These are phyloP conservation scores for Hylaeus volcanicus DNA, from an alignment of 1,140 invertebrate species.

Conservation along the genomic window DNA sequence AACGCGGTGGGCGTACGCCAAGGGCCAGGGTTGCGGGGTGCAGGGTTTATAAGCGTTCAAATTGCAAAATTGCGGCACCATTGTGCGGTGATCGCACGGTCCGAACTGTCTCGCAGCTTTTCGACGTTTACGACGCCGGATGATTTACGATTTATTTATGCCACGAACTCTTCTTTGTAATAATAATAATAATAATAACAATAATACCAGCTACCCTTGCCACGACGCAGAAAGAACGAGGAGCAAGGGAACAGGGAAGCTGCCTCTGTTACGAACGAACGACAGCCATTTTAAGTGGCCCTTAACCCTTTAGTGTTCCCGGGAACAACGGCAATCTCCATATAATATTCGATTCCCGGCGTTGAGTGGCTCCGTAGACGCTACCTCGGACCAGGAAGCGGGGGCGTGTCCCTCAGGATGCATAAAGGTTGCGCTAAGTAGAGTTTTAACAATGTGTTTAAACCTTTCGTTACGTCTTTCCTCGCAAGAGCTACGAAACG, in stretches of 20 bases:
- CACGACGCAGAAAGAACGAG: constrained; percentile 45
- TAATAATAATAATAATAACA: constrained; percentile 63
- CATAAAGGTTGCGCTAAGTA: constrained; percentile 64
- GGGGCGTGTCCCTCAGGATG: constrained; percentile 57
- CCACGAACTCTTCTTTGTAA: constrained; percentile 70
- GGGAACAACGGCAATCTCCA: constrained; percentile 73
- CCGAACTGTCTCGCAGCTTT: constrained; percentile 74
- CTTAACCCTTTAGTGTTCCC: constrained; percentile 74
- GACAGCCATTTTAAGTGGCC: constrained; percentile 73
- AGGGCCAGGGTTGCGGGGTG: constrained; percentile 1
- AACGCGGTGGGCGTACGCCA: constrained; percentile 28
- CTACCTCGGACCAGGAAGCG: constrained; percentile 43
- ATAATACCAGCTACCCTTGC: constrained; percentile 45
- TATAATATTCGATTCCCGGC: constrained; percentile 74
- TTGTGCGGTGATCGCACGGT: constrained; percentile 63
- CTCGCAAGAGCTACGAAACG: too few species aligned
- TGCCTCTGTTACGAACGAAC: constrained; percentile 75
- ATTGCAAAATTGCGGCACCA: constrained; percentile 64
- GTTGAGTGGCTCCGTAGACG: constrained; percentile 29
- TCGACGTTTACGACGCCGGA: constrained; percentile 72
- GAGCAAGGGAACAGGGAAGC: constrained; percentile 49
- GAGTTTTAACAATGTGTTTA: constrained; percentile 64
- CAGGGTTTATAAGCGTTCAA: constrained; percentile 61
- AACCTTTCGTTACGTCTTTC: constrained; percentile 39
- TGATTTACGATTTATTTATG: constrained; percentile 80